Evolutionary conservation across 2,888 invertebrate genomes (phyloP), one percentile per base, ranked within the genome.

Genomic region (Drymonia ruficornis): DNA sequence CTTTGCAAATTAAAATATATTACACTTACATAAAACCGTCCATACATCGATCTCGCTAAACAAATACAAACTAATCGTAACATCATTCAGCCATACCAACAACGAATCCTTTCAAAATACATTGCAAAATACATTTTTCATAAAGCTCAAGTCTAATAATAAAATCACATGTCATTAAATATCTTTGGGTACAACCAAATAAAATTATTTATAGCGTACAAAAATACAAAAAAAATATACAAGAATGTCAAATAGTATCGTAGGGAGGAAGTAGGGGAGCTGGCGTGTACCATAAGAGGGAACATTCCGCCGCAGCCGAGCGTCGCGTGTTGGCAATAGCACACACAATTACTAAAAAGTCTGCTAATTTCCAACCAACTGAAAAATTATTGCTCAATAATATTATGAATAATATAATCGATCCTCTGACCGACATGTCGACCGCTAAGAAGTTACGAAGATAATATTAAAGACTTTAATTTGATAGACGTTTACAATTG

Each of bases 171-270:
- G 78, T 87, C 79, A 80, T 89, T 90, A 91, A 91, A 91, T 90
- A 92, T 92, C 91, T 92, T 92, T 91, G 91, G 91, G 82, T 87
- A 83, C 81, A 85, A 90, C 91, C 91, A 89, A 92, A 89, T 86
- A 84, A 90, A 91, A 86, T 81, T 82, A 86, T 78, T 75, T 80
- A 84, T 83, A 89, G 86, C 87, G 78, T 90, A 91, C 87, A 90
- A 89, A 91, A 90, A 88, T 91, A 89, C 84, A 89, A 91, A 89
- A 73, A 86, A 89, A 11, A 87, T 86, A 87, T 87, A 90, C 87
- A 89, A 82, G 80, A 84, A 84, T 76, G 81, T 80, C 74, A 73
- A 81, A 77, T 80, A 68, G 61, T n/a, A n/a, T n/a, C n/a, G n/a
- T n/a, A n/a, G 59, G 19, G 56, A 68, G 72, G 73, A 72, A 77